Evolutionary conservation across 2,113 vertebrate genomes (phyloP).

Genomic region (Narcine bancroftii): DNA sequence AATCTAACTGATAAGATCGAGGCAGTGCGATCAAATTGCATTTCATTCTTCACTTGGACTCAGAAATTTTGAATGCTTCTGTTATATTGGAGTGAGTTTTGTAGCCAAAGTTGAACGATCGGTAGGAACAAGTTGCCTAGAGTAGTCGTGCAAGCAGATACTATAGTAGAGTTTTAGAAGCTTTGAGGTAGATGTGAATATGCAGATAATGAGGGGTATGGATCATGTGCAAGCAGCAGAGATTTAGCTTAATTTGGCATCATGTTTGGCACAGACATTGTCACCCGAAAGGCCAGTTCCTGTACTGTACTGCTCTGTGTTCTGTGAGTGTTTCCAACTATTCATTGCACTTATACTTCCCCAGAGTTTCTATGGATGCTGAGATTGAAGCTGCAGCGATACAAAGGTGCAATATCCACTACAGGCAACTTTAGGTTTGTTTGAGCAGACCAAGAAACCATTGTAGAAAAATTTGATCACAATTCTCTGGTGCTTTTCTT

Average conservation of each 20-base stretch:
- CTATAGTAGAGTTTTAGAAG: too few relatives aligned
- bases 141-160: too few relatives aligned
- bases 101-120: background rate
- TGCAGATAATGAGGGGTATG: too few relatives aligned
- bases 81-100: background rate
- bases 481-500: too few relatives aligned
- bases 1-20: background rate
- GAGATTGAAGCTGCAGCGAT: background rate
- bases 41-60: background rate
- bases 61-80: background rate
- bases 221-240: too few relatives aligned
- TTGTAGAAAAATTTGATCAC: too few relatives aligned
- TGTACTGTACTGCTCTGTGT: too few relatives aligned
- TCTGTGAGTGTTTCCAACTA: background rate
- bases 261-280: too few relatives aligned
- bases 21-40: background rate
- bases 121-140: too few relatives aligned
- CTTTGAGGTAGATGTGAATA: too few relatives aligned
- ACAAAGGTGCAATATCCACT: background rate
- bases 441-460: background rate
- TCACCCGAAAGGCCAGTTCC: too few relatives aligned
- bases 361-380: background rate
- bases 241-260: too few relatives aligned
- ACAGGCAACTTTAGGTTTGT: background rate
- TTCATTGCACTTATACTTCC: background rate